Evolutionary conservation across 2,113 vertebrate species (phyloP), one percentile per base, ranked within the genome.

Genomic region (Brachyhypopomus occidentalis): DNA sequence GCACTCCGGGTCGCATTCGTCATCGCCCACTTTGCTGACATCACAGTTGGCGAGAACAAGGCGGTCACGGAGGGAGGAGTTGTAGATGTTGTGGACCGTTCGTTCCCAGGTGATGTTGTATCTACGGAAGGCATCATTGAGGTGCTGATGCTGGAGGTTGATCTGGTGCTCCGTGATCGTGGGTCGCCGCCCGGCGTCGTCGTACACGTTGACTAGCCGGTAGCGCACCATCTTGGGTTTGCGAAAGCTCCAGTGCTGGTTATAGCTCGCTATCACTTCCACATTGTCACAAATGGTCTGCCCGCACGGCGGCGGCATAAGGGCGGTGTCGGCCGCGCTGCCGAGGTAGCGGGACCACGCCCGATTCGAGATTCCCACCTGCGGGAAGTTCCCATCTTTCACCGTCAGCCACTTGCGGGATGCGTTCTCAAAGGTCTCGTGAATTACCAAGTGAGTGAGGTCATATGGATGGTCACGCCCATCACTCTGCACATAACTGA

Each of bases 21-120:
- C 96, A 0, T 98, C 94, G 0, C 97, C 98, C 0, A 99, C 95
- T 92, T 98, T 99, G 91, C 93, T 95, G 86, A 98, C 96, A 63
- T 99, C 98, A 25, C 98, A 99, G 92, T 98, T 98, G 71, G 98
- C 96, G 73, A 99, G 90, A 83, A 99, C 94, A 82, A 99, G 92
- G 1, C 98, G 94, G 77, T 92, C 90, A 23, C 98, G 95, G 56
- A 99, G 91, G 8, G 95, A 97, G 1, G 97, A 97, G 81, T 97
- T 97, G 86, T 89, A 95, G 70, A 97, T 92, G 59, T 97, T 96
- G 86, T 97, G 89, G 77, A 98, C 92, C 73, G 96, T 95, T 73
- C 97, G 93, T 86, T 98, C 95, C 98, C 98, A 99, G 64, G 94
- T 96, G 91, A 99, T 98, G 88, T 99, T 99, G 90, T 98, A 97